phyloP scores from a whole-genome alignment of 2,113 vertebrate genomes.

The Apteryx owenii region DNA sequence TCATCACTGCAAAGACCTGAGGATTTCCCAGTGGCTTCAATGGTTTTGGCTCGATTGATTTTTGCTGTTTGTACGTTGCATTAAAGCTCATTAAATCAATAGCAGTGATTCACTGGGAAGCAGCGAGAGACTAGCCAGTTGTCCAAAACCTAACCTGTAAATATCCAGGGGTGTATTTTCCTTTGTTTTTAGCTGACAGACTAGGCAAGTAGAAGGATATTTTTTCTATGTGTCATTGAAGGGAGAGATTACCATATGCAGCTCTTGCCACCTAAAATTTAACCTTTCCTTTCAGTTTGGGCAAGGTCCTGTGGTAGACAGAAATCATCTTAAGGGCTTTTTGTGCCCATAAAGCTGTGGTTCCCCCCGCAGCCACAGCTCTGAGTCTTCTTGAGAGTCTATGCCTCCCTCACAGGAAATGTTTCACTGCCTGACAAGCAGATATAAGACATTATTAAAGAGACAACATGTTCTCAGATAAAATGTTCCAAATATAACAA shows the following conservation, averaged over 20 bases:
- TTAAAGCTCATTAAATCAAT: slow-evolving; percentile 15
- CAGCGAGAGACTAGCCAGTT: not conserved
- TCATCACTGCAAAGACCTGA: not conserved
- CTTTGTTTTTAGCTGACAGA: slow-evolving; percentile 24
- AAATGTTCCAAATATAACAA: slow-evolving; percentile 56
- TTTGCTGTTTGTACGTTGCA: slow-evolving; percentile 4
- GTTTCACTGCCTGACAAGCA: not conserved
- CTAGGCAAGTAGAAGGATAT: not conserved
- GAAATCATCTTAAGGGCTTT: not conserved
- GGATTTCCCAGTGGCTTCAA: slow-evolving; percentile 24
- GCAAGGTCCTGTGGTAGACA: not conserved
- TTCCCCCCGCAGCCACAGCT: not conserved
- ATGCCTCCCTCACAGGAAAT: not conserved
- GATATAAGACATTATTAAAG: not conserved
- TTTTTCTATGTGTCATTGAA: not conserved
- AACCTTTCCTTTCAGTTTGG: not conserved
- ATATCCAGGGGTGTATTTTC: not conserved
- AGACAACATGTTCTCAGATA: slow-evolving; percentile 28
- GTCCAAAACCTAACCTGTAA: slow-evolving; percentile 23
- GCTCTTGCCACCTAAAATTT: not conserved
- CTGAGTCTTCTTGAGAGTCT: not conserved
- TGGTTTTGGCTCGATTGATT: not conserved
- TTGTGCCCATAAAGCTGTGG: not conserved
- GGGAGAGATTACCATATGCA: not conserved
- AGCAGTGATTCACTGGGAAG: slow-evolving; percentile 3